Evolutionary conservation across 2,888 invertebrate species (phyloP).

Genomic region (Cyclophora albipunctata): DNA sequence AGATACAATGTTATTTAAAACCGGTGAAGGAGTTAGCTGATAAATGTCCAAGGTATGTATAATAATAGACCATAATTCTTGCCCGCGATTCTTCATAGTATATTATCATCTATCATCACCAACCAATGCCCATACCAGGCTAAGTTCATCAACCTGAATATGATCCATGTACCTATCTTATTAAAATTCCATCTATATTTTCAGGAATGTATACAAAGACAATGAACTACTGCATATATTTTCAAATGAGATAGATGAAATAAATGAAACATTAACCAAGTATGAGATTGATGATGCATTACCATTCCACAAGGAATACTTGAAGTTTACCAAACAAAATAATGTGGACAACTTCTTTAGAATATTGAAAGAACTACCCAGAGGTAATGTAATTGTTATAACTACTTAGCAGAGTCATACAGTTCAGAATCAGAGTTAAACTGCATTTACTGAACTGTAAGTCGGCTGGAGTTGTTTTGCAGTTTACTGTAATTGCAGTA

Average conservation of each 20-base stretch:
- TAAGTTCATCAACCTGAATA: no score
- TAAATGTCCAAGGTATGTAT: conserved; percentile 47
- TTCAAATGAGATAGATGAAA: conserved; percentile 23
- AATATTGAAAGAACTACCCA: conserved; percentile 57
- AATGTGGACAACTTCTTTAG: conserved; percentile 53
- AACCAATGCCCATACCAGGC: no score
- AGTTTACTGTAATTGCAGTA: no score
- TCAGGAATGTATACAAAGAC: no score
- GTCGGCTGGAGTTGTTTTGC: no score
- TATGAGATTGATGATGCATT: conserved; percentile 34
- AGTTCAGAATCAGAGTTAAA: no score
- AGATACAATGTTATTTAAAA: conserved; percentile 43
- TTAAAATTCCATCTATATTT: neutral
- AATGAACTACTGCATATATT: conserved; percentile 28
- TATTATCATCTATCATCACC: no score
- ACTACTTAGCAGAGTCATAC: no score
- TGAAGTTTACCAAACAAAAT: conserved; percentile 50
- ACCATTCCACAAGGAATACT: conserved; percentile 50
- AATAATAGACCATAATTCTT: no score
- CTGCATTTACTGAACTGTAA: neutral
- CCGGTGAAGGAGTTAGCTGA: conserved; percentile 42
- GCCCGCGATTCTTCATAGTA: no score
- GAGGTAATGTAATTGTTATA: conserved; percentile 37
- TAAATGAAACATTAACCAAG: conserved; percentile 30
- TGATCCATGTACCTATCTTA: no score